Conservation (phyloP, 2,888 invertebrate genomes). For the Sminthurinus aureus region DNA sequence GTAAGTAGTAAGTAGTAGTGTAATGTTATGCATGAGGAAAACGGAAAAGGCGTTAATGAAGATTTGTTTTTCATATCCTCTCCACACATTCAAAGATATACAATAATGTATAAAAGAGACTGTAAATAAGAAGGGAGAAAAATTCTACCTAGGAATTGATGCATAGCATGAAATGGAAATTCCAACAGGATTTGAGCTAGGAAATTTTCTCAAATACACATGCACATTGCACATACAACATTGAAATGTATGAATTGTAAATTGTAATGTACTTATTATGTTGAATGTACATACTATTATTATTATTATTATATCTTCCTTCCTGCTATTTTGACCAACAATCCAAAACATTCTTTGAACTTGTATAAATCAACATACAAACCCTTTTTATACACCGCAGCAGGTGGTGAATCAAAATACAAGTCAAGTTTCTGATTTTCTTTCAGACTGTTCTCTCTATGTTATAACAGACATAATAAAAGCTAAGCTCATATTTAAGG, state of each 20-base stretch:
- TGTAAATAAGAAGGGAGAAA: background rate
- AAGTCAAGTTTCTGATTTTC: no score
- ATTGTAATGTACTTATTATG: no score
- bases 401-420: no score
- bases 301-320: background rate
- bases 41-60: constrained; percentile 29
- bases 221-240: no score
- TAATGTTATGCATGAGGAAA: background rate
- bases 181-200: background rate
- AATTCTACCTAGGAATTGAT: constrained; percentile 14
- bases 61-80: constrained; percentile 26
- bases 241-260: no score
- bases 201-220: background rate
- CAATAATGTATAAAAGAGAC: background rate
- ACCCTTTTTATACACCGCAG: no score
- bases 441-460: no score
- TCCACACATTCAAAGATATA: background rate
- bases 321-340: background rate
- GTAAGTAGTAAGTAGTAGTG: background rate
- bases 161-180: constrained; percentile 15
- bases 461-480: no score
- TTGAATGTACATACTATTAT: no score
- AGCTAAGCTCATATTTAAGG: no score
- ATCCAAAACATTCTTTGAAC: background rate
- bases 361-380: no score